Percentiles rank a stretch among this genome's conserved stretches.
These are phyloP conservation scores for Scaptomyza hsui DNA, from an alignment of 1,140 invertebrate species.

Conservation along the genomic window DNA sequence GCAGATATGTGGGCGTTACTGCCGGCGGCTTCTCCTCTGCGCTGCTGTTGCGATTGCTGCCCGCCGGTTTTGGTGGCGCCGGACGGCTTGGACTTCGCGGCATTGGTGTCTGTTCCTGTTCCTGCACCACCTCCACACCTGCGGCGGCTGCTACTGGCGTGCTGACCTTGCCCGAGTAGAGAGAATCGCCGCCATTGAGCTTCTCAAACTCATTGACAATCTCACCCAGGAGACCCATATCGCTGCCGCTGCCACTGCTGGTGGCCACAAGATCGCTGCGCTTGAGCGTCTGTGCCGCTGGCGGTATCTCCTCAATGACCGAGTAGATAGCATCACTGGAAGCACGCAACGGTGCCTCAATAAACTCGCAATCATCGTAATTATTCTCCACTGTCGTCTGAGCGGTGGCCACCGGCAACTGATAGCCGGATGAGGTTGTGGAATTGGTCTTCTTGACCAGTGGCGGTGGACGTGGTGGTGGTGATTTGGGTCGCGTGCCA, in stretches of 20 bases:
- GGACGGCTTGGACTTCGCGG: constrained; percentile 61
- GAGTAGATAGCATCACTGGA: constrained; percentile 92
- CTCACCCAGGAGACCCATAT: constrained; percentile 90
- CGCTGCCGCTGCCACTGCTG: constrained; percentile 84
- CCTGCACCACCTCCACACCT: constrained; percentile 57
- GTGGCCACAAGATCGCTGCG: constrained; percentile 77
- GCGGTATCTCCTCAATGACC: constrained; percentile 90
- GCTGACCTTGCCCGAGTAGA: constrained; percentile 89
- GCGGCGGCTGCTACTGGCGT: constrained; percentile 85
- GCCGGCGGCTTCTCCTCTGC: constrained; percentile 40
- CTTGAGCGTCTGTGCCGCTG: constrained; percentile 75
- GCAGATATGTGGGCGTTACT: constrained; percentile 88
- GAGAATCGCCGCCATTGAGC: constrained; percentile 91
- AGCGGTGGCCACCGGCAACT: constrained; percentile 84
- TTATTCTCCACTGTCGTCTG: constrained; percentile 84
- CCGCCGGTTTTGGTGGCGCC: constrained; percentile 77
- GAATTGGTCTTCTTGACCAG: constrained; percentile 81
- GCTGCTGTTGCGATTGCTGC: constrained; percentile 47
- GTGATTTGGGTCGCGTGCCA: constrained; percentile 86
- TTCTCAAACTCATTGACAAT: constrained; percentile 94
- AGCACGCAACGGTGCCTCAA: constrained; percentile 85
- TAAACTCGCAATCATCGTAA: constrained; percentile 91
- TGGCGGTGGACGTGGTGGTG: constrained; percentile 86
- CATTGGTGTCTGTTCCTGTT: constrained; percentile 21
- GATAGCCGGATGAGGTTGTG: constrained; percentile 73